phyloP scores from a whole-genome alignment of 2,888 invertebrate genomes.

The Anarsia innoxiella region DNA sequence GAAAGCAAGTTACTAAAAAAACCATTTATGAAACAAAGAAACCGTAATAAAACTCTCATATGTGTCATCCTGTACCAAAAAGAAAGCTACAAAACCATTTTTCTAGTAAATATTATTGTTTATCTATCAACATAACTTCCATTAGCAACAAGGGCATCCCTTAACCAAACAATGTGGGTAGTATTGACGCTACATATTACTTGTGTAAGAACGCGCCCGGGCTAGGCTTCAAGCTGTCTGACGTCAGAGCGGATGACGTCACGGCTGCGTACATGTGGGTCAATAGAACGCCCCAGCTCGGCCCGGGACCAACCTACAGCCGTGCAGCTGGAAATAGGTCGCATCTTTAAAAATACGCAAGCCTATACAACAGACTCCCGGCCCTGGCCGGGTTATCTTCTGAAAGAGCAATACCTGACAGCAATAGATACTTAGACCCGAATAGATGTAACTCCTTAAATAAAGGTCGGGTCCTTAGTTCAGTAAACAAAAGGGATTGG shows the following conservation, averaged over 20 bases:
- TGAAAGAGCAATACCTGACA: not conserved
- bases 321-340: constrained; percentile 60
- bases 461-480: constrained; percentile 13
- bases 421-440: too few species aligned
- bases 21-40: too few species aligned
- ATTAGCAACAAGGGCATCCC: not conserved
- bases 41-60: too few species aligned
- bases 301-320: constrained; percentile 43
- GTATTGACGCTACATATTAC: constrained; percentile 15
- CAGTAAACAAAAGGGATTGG: constrained; percentile 11
- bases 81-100: too few species aligned
- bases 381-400: constrained; percentile 25
- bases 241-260: constrained; percentile 69
- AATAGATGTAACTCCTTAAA: constrained; percentile 15
- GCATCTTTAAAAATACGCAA: constrained; percentile 52
- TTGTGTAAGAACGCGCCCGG: constrained; percentile 41
- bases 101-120: too few species aligned
- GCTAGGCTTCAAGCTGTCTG: constrained; percentile 50
- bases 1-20: too few species aligned
- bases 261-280: constrained; percentile 66
- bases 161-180: constrained; percentile 6
- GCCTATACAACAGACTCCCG: constrained; percentile 28
- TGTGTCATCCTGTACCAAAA: too few species aligned
- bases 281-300: constrained; percentile 50
- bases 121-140: not conserved